A percentile compares a stretch with the other conserved stretches of the same genome.
Conservation (phyloP, 1,140 invertebrate genomes). For the Philotrypesis tridentata region DNA sequence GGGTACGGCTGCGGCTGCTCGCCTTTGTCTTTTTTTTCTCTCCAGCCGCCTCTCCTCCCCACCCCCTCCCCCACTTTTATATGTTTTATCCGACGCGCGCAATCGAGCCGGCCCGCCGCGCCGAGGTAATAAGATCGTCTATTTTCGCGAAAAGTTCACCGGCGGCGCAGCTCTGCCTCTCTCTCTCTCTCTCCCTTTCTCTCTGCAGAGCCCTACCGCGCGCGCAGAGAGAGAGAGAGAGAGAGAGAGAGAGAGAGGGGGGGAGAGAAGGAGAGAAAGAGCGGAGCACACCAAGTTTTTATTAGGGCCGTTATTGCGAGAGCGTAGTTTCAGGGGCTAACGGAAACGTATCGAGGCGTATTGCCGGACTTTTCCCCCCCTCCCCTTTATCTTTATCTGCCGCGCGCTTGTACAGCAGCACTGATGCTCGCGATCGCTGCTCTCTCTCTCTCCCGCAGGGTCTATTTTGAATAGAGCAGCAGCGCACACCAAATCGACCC, state of each 20-base stretch:
- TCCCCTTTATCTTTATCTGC: not conserved
- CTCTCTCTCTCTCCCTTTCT: not conserved
- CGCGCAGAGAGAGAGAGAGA: no score
- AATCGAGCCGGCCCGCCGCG: not conserved
- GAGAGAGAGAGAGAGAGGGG: no score
- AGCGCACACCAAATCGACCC: not conserved
- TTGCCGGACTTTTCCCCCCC: not conserved
- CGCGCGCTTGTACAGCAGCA: not conserved
- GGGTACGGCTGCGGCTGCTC: not conserved
- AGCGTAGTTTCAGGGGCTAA: conserved; percentile 13
- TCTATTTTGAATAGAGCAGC: conserved; percentile 1
- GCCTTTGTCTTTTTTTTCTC: not conserved
- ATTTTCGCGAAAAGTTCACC: conserved; percentile 38
- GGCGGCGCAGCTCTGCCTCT: not conserved
- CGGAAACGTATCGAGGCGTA: conserved; percentile 29
- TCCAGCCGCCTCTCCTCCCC: not conserved
- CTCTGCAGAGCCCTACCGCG: not conserved
- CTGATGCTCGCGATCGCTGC: no score
- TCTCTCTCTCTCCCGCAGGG: no score
- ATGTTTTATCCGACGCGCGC: conserved; percentile 7
- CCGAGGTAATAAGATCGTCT: conserved; percentile 26
- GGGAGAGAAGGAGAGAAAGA: not conserved
- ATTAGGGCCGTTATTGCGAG: conserved; percentile 35
- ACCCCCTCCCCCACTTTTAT: not conserved
- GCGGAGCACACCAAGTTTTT: conserved; percentile 35